Evolutionary conservation across 2,888 invertebrate genomes (phyloP).

Genomic region (Chrysodeixis includens): DNA sequence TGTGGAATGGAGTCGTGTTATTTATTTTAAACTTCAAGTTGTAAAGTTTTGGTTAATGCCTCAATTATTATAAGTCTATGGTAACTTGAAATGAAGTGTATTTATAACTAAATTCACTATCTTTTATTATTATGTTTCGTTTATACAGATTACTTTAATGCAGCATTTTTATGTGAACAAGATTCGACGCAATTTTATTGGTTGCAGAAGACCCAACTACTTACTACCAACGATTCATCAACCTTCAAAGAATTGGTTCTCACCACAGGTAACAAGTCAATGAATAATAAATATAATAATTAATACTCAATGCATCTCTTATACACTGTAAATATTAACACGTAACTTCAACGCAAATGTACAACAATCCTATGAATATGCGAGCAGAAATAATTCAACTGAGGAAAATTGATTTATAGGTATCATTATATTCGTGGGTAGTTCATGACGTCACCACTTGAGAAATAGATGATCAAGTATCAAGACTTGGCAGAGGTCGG

Average conservation of each 20-base stretch:
- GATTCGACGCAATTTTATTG: no score
- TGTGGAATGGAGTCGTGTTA: background rate
- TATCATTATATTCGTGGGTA: slow-evolving; percentile 23
- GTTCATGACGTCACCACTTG: slow-evolving; percentile 19
- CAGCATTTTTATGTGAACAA: no score
- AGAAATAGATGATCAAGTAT: background rate
- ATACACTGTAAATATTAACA: slow-evolving; percentile 45
- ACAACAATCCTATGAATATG: slow-evolving; percentile 52
- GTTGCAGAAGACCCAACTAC: background rate
- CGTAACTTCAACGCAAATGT: slow-evolving; percentile 39
- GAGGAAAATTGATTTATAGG: slow-evolving; percentile 44
- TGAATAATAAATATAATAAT: background rate
- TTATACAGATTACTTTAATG: no score
- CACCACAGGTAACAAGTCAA: background rate
- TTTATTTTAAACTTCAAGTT: background rate
- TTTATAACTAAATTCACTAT: no score
- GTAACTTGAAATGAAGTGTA: background rate
- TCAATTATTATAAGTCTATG: background rate
- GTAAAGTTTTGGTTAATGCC: background rate
- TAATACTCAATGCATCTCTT: slow-evolving; percentile 15
- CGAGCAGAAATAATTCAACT: slow-evolving; percentile 26
- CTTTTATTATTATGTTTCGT: no score
- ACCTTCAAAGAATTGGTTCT: background rate
- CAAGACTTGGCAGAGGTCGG: background rate
- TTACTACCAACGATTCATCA: background rate